Base-by-base conservation (phyloP, 2,113 vertebrate genomes). In the Laterallus jamaicensis region DNA sequence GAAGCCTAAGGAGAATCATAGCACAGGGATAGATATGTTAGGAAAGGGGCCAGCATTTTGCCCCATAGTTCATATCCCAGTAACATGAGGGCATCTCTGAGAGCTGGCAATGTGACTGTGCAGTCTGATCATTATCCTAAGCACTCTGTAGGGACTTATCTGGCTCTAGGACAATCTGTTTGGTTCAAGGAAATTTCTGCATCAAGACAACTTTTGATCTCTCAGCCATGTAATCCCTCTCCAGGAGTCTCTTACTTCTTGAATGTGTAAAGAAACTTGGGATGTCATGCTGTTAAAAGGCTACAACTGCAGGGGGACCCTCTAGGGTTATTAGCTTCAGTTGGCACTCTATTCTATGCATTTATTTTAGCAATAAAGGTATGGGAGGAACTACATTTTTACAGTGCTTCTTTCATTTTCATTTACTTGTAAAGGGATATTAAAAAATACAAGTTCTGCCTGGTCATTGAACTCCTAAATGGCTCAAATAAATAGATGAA, bases 381-480 rank as follows among this genome's bases (percentile, higher is more conserved):
- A 47, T 32, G 4, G 16, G 11, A 75, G 18, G 7, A 75, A 70
- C 17, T 37, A 6, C 0, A 19, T 50, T 83, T 69, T 80, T 11
- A 32, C 11, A 8, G 2, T 44, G 10, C 25, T 2, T 52, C 42
- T 35, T 73, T 60, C 6, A 60, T 44, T 39, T 50, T 11, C 0
- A 11, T 54, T 73, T 86, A 22, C 8, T 37, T n/a, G 6, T 55
- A 60, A 86, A 76, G 10, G 3, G 3, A 15, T 35, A 9, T 17
- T 17, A 1, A 74, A 47, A 86, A 63, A 70, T 58, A 49, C 0
- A 0, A 70, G 4, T 6, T 70, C 21, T 67, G n/a, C 29, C 9
- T 31, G 25, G 9, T 47, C 58, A 28, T 0, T 73, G 40, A 81
- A 50, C 15, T 9, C 6, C 74, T 59, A 67, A 47, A 52, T 26